Base-by-base conservation (phyloP, 2,797 vertebrate genomes). In the Gymnothorax javanicus region DNA sequence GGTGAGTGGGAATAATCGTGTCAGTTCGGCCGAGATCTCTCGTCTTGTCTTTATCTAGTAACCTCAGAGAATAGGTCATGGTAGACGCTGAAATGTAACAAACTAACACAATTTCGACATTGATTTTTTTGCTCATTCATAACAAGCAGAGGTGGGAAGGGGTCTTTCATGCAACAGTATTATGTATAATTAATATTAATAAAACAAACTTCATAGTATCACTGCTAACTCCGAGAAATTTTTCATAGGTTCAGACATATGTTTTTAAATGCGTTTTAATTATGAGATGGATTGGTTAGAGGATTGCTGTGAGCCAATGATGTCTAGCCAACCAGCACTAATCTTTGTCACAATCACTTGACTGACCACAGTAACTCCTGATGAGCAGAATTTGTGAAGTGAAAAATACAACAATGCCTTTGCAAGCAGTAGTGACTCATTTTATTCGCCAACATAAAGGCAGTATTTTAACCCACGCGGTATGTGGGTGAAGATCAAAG, bases 191-290 rank as follows among this genome's bases (percentile, higher is more conserved):
- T 50, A 77, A 20, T 50, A 73, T 73, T 33, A 77, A 77, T 77
- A 77, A 77, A 77, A 43, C 73, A 50, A 77, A 50, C 73, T 77
- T 77, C 33, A 77, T 77, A 77, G 73, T 77, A 77, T 50, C 33
- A 50, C 43, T 77, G 43, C 27, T 75, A 33, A 75, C 33, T 15
- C 67, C 27, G 67, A 71, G 67, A 12, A 15, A 15, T 77, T 52
- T 79, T 52, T 54, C 43, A 52, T 7, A 20, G 73, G 43, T 50
- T 50, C 7, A 12, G 27, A 5, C 15, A 75, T 43, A 43, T 73
- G 27, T 43, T 73, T 73, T 11, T 13, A 4, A 33, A 11, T 11
- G 13, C 17, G 2, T 8, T 17, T 11, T 75, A 43, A 52, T 54
- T 52, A 23, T 4, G 17, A 52, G 1, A 50, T 52, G 50, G 20